Base-by-base conservation (phyloP, 2,888 invertebrate genomes). In the Hypomecis atomaria region DNA sequence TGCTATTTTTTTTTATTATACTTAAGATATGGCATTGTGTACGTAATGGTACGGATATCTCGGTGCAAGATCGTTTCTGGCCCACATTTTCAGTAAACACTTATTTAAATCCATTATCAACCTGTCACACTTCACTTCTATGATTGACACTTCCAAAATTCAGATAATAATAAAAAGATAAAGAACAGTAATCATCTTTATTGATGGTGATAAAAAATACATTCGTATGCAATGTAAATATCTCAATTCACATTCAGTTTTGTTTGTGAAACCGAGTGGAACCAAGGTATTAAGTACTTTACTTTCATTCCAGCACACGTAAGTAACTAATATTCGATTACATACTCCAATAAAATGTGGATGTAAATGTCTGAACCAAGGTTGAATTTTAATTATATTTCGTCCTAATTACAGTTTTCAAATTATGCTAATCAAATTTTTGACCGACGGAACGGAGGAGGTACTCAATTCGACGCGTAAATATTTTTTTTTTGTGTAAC, bases 181-280 rank as follows among this genome's bases (percentile, higher is more conserved):
- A 59, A 33, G 38, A 43, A 23, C 33, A 23, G 9, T 47, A 52
- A 42, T 52, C 40, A 52, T 52, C 40, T 52, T 23, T 52, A 59
- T 52, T 59, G 43, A 44, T 37, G 37, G 34, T 53, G 53, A 61
- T 48, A 61, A 48, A n/a, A 37, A 13, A 38, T 11, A 7, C 10
- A 48, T 38, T 40, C 40, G 48, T 38, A 42, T 54, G 54, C 44
- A 44, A 13, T 45, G 10, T 55, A 3, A 45, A n/a, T 8, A 9
- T 4, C 8, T 44, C 0, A 38, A 45, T 33, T 44, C 11, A 33
- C 59, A 55, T 55, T 59, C 47, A 40, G 13, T 53, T 38, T 38
- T 5, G 45, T 38, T 38, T 5, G 45, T 44, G 50, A 37, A n/a
- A 5, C 37, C 44, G 23, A 37, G 40, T 47, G 40, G 9, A 40